Evolutionary conservation across 2,113 vertebrate genomes (phyloP), one percentile per base, ranked within the genome.

Genomic region (Caretta caretta): DNA sequence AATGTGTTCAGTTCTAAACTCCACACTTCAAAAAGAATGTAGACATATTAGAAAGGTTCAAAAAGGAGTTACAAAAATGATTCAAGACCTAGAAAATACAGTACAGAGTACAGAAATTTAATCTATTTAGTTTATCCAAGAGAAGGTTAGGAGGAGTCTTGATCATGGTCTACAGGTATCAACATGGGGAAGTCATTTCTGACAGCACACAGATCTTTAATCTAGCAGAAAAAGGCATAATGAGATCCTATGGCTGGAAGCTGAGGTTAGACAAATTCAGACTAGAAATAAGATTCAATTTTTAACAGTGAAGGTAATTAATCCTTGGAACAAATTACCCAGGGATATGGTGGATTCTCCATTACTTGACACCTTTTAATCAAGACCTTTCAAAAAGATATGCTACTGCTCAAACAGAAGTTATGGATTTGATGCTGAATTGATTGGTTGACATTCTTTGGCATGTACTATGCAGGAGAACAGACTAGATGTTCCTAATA

Each of bases 141-240:
- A 46, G 24, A 38, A n/a, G n/a, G 38, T 16, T 51, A 49, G 57
- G 24, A 48, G 42, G 12, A 25, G 46, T 75, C 12, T 29, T 72
- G 46, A 78, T 6, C 42, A 72, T 16, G 20, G 2, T 14, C 57
- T 22, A 24, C 56, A 51, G 24, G 50, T 25, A 56, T 38, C 20
- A 5, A 50, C 20, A 13, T 0, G 3, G 35, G 56, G 3, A 9
- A 24, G 75, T 62, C 53, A 49, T 20, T 25, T 0, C 25, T 56
- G 35, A 6, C 24, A 81, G 59, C 19, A 85, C 48, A 25, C 4
- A 31, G 12, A 17, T 51, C 27, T 24, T 57, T 46, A 7, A 89
- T 27, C 25, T 31, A 5, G 53, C 38, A 3, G 51, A 10, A 2
- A 8, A 0, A 86, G 53, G 14, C 4, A 4, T 24, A 50, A 80